These are phyloP conservation scores for Argyrosomus regius DNA, from an alignment of 2,797 vertebrate genomes.

Conservation along the genomic window DNA sequence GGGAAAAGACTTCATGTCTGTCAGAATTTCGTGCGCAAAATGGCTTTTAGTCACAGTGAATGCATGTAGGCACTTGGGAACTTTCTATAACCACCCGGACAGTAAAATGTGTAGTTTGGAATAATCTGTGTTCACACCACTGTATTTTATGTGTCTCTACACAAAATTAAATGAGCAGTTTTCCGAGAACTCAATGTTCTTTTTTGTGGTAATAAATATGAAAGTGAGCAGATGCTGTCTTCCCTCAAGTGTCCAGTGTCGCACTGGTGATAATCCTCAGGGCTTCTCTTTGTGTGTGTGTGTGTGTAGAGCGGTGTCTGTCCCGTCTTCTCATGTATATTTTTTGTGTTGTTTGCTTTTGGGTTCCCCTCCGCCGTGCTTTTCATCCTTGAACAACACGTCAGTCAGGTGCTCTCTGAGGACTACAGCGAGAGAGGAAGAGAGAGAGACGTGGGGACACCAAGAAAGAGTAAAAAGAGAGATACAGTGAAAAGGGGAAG, in stretches of 20 bases:
- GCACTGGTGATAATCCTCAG: constrained; percentile 67
- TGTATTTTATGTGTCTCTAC: constrained; percentile 37
- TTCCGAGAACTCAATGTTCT: constrained; percentile 61
- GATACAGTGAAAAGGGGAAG: constrained; percentile 60
- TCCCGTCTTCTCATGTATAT: constrained; percentile 66
- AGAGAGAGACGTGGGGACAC: constrained; percentile 60
- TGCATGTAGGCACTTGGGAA: constrained; percentile 46
- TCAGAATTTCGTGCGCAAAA: constrained; percentile 66
- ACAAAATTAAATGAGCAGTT: constrained; percentile 57
- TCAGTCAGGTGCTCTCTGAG: constrained; percentile 83
- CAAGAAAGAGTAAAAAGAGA: constrained; percentile 56
- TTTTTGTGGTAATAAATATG: constrained; percentile 68
- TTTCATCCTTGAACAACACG: constrained; percentile 82
- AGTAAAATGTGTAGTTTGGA: constrained; percentile 41
- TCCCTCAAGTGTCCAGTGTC: constrained; percentile 74
- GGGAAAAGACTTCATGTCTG: constrained; percentile 60
- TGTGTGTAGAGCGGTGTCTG: constrained; percentile 44
- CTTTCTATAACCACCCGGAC: constrained; percentile 62
- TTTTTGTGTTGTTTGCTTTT: constrained; percentile 77
- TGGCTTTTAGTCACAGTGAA: constrained; percentile 69
- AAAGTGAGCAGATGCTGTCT: constrained; percentile 75
- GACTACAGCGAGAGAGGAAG: constrained; percentile 62
- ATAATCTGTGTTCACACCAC: constrained; percentile 25
- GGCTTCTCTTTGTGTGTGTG: constrained; percentile 42
- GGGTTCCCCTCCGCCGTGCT: constrained; percentile 68